These are phyloP conservation scores for Brevipalpus yothersi DNA, from an alignment of 1,140 invertebrate species.

Conservation along the genomic window DNA sequence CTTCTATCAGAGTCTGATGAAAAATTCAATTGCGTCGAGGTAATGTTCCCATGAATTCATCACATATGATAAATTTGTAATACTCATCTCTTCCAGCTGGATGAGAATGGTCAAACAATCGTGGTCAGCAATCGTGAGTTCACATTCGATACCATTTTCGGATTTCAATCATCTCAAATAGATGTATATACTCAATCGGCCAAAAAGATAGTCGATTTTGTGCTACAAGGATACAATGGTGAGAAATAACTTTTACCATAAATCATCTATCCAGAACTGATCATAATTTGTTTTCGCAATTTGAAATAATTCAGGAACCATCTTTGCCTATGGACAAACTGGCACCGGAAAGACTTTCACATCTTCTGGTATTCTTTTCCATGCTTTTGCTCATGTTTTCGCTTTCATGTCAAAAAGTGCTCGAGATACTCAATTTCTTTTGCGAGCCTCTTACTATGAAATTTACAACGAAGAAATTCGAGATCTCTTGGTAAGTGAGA, in stretches of 20 bases:
- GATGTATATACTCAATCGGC: constrained; percentile 47
- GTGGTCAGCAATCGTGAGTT: constrained; percentile 18
- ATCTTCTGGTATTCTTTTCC: constrained; percentile 60
- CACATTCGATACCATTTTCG: constrained; percentile 35
- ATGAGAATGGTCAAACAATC: constrained; percentile 1
- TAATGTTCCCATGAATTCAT: neutral
- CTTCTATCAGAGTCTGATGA: constrained; percentile 39
- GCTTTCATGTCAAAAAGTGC: constrained; percentile 43
- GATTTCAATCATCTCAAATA: constrained; percentile 23
- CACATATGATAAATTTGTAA: neutral
- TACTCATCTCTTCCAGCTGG: neutral
- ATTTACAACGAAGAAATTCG: constrained; percentile 60
- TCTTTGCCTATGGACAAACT: constrained; percentile 49
- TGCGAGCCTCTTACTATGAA: constrained; percentile 48
- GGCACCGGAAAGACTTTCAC: constrained; percentile 52
- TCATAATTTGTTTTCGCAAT: neutral
- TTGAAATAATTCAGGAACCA: constrained; percentile 27
- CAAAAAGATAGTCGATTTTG: constrained; percentile 42
- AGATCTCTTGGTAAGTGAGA: constrained; percentile 31
- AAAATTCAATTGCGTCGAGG: constrained; percentile 19
- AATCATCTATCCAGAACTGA: neutral
- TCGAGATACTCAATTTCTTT: constrained; percentile 36
- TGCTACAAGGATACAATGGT: constrained; percentile 27
- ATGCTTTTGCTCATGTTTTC: constrained; percentile 50
- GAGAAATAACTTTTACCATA: neutral